Evolutionary conservation across 2,113 vertebrate genomes (phyloP).

Genomic region (Recurvirostra avosetta): DNA sequence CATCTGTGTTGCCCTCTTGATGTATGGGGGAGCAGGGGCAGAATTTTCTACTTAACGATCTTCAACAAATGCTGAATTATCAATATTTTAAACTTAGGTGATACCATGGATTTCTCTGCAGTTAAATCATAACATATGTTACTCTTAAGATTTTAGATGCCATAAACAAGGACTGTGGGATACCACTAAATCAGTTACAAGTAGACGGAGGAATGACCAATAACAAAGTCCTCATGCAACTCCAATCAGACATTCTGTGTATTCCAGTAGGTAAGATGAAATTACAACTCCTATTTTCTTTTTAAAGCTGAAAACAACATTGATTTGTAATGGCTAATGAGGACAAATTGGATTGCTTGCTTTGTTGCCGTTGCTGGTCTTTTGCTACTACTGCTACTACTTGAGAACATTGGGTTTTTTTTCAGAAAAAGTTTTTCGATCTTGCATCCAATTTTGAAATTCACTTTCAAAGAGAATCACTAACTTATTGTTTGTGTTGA

Average conservation of each 20-base stretch:
- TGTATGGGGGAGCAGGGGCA: neutral
- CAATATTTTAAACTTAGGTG: neutral
- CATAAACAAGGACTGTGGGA: slow-evolving; percentile 94
- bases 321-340: neutral
- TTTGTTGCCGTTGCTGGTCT: neutral
- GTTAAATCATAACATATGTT: neutral
- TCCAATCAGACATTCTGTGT: slow-evolving; percentile 92
- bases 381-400: neutral
- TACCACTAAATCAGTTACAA: slow-evolving; percentile 86
- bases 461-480: neutral
- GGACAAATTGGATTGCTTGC: neutral
- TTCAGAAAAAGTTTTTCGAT: neutral
- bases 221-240: slow-evolving; percentile 91
- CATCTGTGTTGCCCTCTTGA: neutral
- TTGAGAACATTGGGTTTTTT: neutral
- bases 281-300: neutral
- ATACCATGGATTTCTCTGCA: neutral
- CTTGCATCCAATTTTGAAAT: neutral
- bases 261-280: slow-evolving; percentile 89
- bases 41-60: neutral
- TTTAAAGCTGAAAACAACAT: neutral
- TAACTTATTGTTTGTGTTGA: neutral
- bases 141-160: slow-evolving; percentile 89
- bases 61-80: neutral
- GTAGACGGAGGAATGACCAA: slow-evolving; percentile 95